Evolutionary conservation across 1,140 invertebrate species (phyloP).

Genomic region (Arctopsyche grandis): DNA sequence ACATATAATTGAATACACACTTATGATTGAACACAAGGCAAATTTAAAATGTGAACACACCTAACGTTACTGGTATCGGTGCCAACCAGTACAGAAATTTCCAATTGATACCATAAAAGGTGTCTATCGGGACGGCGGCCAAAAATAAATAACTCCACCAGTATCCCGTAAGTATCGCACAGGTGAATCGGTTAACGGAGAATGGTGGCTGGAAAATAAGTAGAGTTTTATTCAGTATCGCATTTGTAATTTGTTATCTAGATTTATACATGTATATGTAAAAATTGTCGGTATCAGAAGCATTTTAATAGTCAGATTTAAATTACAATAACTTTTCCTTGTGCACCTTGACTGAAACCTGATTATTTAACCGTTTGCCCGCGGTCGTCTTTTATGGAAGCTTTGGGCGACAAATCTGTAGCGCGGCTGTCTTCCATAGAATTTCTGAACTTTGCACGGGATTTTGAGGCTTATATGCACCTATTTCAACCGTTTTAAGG

Average conservation of each 20-base stretch:
- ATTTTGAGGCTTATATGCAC: too few species aligned
- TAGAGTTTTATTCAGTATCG: not conserved
- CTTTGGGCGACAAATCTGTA: too few species aligned
- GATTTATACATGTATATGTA: too few species aligned
- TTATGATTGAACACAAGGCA: not conserved
- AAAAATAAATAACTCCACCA: conserved; percentile 81
- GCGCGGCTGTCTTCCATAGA: too few species aligned
- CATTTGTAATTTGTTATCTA: not conserved
- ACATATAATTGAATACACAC: not conserved
- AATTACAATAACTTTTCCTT: too few species aligned
- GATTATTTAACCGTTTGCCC: too few species aligned
- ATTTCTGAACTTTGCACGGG: too few species aligned
- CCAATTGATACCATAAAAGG: conserved; percentile 76
- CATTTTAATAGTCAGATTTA: too few species aligned
- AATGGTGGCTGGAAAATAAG: conserved; percentile 76
- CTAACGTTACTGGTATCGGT: conserved; percentile 78
- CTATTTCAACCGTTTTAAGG: too few species aligned
- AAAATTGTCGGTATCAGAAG: not conserved
- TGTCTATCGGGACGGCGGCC: conserved; percentile 81
- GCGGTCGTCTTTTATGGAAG: too few species aligned
- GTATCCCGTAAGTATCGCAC: conserved; percentile 80
- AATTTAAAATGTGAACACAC: conserved; percentile 65
- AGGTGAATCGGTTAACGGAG: conserved; percentile 79
- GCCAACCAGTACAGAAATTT: conserved; percentile 76
- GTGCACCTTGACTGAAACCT: too few species aligned